A percentile compares a stretch with the other conserved stretches of the same genome.
Conservation (phyloP, 1,140 invertebrate genomes). For the Drosophila ogumai region DNA sequence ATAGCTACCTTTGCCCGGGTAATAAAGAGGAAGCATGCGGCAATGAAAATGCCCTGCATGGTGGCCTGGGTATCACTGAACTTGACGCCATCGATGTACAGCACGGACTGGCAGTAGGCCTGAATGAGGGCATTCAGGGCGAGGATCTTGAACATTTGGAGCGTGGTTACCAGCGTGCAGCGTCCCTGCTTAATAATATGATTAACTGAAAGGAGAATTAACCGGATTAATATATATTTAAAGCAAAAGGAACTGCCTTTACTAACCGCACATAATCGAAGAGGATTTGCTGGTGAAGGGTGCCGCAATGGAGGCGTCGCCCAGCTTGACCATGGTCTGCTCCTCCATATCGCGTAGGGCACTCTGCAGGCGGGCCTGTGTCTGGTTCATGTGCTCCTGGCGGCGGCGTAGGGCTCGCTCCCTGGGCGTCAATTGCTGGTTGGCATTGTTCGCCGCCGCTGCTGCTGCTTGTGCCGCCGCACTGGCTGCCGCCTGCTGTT, state of each 20-base stretch:
- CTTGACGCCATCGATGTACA: conserved; percentile 99
- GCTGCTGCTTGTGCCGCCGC: conserved; percentile 40
- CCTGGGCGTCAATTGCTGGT: conserved; percentile 69
- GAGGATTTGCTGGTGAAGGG: conserved; percentile 99
- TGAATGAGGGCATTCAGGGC: conserved; percentile 99
- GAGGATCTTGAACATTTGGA: conserved; percentile 99
- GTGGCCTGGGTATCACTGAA: conserved; percentile 99
- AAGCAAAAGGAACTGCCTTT: not conserved
- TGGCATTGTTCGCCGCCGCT: conserved; percentile 55
- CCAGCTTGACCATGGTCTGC: conserved; percentile 95
- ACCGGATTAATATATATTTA: not conserved
- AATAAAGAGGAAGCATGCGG: conserved; percentile 99
- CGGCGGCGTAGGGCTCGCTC: conserved; percentile 77
- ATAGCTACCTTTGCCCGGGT: conserved; percentile 95
- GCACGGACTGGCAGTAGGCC: conserved; percentile 99
- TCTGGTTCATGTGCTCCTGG: conserved; percentile 83
- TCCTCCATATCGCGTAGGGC: conserved; percentile 96
- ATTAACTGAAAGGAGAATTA: conserved; percentile 90
- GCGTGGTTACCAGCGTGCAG: conserved; percentile 98
- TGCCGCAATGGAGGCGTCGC: conserved; percentile 99
- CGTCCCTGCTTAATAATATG: conserved; percentile 99
- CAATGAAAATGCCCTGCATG: conserved; percentile 96
- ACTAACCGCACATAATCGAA: conserved; percentile 94
- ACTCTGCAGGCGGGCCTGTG: conserved; percentile 84
- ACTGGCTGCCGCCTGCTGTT: conserved; percentile 64